Conservation (phyloP, 2,797 vertebrate species). For the Sciurus carolinensis region DNA sequence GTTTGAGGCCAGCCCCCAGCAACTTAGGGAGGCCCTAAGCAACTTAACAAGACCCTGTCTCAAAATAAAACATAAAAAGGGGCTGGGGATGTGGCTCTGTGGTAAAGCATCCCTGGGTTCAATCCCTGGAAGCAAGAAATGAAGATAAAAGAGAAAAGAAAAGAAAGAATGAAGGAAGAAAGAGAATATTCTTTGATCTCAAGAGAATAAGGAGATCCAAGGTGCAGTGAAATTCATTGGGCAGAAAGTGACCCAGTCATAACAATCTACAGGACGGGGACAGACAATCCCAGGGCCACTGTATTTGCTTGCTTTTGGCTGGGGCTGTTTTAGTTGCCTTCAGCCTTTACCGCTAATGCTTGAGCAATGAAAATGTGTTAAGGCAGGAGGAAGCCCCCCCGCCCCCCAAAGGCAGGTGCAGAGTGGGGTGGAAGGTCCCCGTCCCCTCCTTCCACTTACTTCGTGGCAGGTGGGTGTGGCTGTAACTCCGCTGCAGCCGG, state of each 20-base stretch:
- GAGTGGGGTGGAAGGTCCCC: neutral
- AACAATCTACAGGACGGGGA: neutral
- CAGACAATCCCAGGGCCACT: neutral
- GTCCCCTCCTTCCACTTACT: no score
- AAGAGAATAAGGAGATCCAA: neutral
- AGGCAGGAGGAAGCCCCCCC: neutral
- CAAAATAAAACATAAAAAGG: no score
- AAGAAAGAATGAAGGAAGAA: no score
- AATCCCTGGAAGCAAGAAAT: no score
- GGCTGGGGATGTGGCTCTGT: no score
- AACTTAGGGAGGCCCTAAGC: no score
- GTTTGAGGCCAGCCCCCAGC: no score
- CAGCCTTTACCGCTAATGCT: neutral
- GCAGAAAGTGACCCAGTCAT: neutral
- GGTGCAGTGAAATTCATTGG: neutral
- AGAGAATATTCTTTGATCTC: neutral
- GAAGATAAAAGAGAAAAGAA: no score
- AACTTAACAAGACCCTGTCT: no score
- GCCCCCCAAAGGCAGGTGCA: neutral
- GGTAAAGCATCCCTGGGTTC: no score
- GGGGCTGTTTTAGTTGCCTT: neutral
- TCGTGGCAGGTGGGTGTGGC: neutral
- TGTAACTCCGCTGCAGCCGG: neutral
- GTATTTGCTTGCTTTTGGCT: neutral
- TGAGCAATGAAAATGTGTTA: neutral